Conservation (phyloP, 2,113 vertebrate species). For the Leptobrachium leishanense region DNA sequence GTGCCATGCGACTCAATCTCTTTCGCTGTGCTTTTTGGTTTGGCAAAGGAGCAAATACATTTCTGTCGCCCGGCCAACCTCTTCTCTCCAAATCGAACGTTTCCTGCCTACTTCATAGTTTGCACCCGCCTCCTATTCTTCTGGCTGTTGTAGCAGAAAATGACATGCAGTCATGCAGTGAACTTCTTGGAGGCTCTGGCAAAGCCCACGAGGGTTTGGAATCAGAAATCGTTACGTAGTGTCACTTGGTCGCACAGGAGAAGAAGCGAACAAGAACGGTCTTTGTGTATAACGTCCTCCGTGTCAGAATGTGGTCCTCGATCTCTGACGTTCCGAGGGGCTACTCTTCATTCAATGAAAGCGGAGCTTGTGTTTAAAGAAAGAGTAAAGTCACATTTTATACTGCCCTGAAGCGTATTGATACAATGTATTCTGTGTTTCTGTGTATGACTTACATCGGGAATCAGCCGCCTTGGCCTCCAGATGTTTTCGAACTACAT, state of each 20-base stretch:
- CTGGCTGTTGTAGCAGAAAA: slow-evolving; percentile 45
- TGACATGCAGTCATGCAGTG: slow-evolving; percentile 40
- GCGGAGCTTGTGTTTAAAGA: too few species aligned
- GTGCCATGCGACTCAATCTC: slow-evolving; percentile 32
- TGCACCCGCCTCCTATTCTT: slow-evolving; percentile 46
- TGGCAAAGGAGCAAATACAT: slow-evolving; percentile 38
- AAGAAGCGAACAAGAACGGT: slow-evolving; percentile 2
- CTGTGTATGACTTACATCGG: too few species aligned
- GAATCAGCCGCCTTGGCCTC: too few species aligned
- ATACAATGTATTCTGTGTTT: too few species aligned
- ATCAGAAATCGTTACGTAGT: slow-evolving; percentile 20
- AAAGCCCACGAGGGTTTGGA: slow-evolving; percentile 16
- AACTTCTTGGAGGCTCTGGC: slow-evolving; percentile 22
- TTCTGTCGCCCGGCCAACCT: slow-evolving; percentile 41
- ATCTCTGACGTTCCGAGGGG: too few species aligned
- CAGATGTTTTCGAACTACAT: too few species aligned
- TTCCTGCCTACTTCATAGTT: slow-evolving; percentile 41
- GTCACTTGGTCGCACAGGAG: slow-evolving; percentile 19
- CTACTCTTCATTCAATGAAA: too few species aligned
- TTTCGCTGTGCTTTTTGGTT: slow-evolving; percentile 39
- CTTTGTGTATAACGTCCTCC: slow-evolving; percentile 1
- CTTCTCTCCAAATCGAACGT: slow-evolving; percentile 35
- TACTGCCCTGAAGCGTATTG: too few species aligned
- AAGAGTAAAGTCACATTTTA: too few species aligned
- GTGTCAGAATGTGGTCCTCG: not conserved